Percentiles rank a stretch among this genome's conserved stretches.
Conservation (phyloP, 2,888 invertebrate genomes). For the Meghimatium bilineatum region DNA sequence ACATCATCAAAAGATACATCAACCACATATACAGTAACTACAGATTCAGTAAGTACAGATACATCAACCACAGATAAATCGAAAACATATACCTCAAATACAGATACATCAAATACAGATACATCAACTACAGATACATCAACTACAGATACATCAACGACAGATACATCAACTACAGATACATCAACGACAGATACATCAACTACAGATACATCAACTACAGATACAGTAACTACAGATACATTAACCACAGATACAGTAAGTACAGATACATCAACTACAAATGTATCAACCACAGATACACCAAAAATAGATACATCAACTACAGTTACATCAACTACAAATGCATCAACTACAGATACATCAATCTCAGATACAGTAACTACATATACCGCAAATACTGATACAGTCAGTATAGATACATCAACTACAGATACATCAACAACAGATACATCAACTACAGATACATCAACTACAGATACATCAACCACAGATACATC, state of each 20-base stretch:
- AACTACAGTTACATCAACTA: no score
- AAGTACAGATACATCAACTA: neutral
- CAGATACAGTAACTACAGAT: neutral
- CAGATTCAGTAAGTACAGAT: neutral
- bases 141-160: neutral
- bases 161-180: neutral
- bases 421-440: neutral
- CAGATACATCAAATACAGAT: neutral
- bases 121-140: neutral
- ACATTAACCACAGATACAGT: neutral
- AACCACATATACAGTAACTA: neutral
- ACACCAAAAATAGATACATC: no score
- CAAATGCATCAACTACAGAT: no score
- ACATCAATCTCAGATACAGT: no score
- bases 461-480: neutral
- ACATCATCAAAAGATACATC: neutral
- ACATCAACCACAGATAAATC: neutral
- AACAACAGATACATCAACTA: neutral
- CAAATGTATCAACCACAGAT: no score
- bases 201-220: neutral
- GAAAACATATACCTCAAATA: neutral
- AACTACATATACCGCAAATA: no score
- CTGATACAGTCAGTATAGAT: neutral
- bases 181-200: neutral
- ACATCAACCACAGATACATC: neutral